Percentiles rank a stretch among this genome's conserved stretches.
phyloP scores from a whole-genome alignment of 2,797 vertebrate genomes.

The Gambelia wislizenii region DNA sequence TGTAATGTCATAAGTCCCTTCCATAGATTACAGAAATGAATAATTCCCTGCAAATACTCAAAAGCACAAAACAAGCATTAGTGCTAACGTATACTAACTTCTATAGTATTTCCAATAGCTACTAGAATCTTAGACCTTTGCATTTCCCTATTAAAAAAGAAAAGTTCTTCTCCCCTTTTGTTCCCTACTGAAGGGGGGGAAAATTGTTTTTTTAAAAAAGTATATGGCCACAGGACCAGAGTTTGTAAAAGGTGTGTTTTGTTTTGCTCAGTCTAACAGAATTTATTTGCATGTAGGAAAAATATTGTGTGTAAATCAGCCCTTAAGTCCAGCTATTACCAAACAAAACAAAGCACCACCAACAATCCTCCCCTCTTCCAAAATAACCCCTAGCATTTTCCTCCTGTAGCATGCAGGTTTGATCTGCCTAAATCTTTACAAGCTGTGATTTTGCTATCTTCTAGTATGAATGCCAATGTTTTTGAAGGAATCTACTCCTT shows the following conservation, averaged over 20 bases:
- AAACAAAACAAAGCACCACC: background rate
- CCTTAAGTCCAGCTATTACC: background rate
- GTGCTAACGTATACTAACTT: constrained; percentile 34
- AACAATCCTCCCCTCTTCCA: too few relatives aligned
- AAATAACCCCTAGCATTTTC: background rate
- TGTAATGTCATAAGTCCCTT: constrained; percentile 31
- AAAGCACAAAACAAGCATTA: constrained; percentile 52
- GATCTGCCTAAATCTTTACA: background rate
- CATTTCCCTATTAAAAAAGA: background rate
- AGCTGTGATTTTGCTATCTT: background rate
- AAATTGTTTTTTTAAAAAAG: too few relatives aligned
- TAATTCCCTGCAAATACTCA: constrained; percentile 58
- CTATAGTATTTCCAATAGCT: constrained; percentile 42
- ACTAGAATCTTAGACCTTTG: constrained; percentile 42
- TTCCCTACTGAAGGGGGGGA: background rate
- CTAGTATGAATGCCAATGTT: background rate
- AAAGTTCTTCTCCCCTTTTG: background rate
- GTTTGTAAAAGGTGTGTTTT: background rate
- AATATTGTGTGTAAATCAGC: background rate
- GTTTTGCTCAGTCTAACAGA: background rate
- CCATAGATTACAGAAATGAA: constrained; percentile 27
- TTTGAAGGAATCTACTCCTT: background rate
- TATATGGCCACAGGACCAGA: too few relatives aligned
- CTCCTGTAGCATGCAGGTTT: background rate
- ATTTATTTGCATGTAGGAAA: background rate